These are phyloP conservation scores for Caranx ignobilis DNA, from an alignment of 2,113 vertebrate genomes.

Conservation along the genomic window DNA sequence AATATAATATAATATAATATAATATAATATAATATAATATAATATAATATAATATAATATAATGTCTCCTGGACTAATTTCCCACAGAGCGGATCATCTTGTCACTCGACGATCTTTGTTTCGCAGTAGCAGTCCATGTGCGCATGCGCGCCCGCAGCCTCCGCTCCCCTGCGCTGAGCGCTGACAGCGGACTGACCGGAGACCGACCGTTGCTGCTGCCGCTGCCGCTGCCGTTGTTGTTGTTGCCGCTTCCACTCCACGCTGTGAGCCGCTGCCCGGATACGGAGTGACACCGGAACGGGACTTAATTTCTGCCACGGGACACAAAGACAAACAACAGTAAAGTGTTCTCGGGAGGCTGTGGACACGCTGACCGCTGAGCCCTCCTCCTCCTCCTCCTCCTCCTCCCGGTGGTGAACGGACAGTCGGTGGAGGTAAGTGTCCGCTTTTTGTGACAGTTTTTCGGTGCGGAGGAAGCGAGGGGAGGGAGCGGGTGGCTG, in stretches of 20 bases:
- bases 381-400: background rate
- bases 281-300: conserved; percentile 13
- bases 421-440: conserved; percentile 38
- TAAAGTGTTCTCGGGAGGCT: conserved; percentile 20
- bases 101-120: conserved; percentile 57
- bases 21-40: no score
- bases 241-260: conserved; percentile 14
- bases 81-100: background rate
- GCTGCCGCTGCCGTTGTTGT: background rate
- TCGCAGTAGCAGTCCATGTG: conserved; percentile 21
- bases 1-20: no score
- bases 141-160: conserved; percentile 60
- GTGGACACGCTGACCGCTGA: background rate
- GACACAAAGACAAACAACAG: background rate
- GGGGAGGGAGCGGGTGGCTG: background rate
- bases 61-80: no score
- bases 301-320: conserved; percentile 18
- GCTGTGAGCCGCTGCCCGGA: conserved; percentile 43
- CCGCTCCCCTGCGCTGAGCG: conserved; percentile 5
- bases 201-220: background rate
- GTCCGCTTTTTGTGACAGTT: conserved; percentile 50
- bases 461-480: background rate
- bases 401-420: background rate
- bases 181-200: conserved; percentile 53
- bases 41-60: no score